Base-by-base conservation (phyloP, 2,113 vertebrate species). In the Andinoacara biseriatus region DNA sequence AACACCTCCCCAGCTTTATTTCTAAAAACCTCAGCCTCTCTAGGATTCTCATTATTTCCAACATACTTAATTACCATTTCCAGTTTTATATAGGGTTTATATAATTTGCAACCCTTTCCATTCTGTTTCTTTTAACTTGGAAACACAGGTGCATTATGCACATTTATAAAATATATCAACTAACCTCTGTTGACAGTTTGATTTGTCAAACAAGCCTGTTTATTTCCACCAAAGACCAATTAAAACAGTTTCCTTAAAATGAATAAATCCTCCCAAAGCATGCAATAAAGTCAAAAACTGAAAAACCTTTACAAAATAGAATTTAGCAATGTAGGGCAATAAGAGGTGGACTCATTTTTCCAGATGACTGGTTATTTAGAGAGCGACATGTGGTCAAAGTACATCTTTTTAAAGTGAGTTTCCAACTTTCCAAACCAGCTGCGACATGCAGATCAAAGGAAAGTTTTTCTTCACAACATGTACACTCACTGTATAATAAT, bases 221-320 rank as follows among this genome's bases (percentile, higher is more conserved):
- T 43, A 10, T 43, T 43, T 65, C 40, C 62, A 65, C 3, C n/a
- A 24, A 15, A 13, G n/a, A 65, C 62, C 22, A 43, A 9, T 43
- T 63, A 40, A 35, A 22, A 43, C 43, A 38, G 26, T 67, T 69
- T 69, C 9, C 38, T 69, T 49, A 26, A 46, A 69, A 35, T 5
- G 46, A 49, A 17, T 18, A 2, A 0, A 29, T 18, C 49, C 0
- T 9, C 5, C 15, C 15, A 29, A 18, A 69, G 24, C 52, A 69
- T 52, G 29, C 26, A 52, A 1, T 52, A 52, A 2, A 29, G 29
- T 7, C 14, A 35, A 24, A 69, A 69, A 52, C 65, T 29, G 24
- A 49, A 69, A 0, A 5, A 69, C 0, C 63, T 26, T 69, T 43
- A 49, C 26, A 49, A 3, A 29, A 24, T 33, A 0, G 29, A 57